Conservation (phyloP, 1,140 invertebrate species). For the Ostrea edulis region DNA sequence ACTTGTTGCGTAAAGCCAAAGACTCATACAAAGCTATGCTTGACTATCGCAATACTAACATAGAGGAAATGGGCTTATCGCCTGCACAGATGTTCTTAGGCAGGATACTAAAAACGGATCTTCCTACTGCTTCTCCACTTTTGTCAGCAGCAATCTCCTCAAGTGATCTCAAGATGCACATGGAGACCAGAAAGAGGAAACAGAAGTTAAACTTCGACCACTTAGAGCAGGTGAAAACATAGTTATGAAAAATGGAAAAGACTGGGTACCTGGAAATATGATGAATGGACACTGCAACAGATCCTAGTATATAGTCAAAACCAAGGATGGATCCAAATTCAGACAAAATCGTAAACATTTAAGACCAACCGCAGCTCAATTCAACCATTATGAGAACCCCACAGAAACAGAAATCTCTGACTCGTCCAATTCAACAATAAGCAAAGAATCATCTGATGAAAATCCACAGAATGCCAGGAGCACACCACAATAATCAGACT, state of each 20-base stretch:
- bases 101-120: constrained; percentile 38
- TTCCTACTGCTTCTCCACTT: constrained; percentile 26
- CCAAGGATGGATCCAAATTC: not conserved
- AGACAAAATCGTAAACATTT: not conserved
- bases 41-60: constrained; percentile 38
- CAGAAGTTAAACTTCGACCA: not conserved
- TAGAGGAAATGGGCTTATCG: constrained; percentile 37
- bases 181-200: not conserved
- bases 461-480: too few relatives aligned
- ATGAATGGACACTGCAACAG: not conserved
- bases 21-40: constrained; percentile 40
- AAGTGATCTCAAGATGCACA: not conserved
- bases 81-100: constrained; percentile 49
- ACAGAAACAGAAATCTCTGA: too few relatives aligned
- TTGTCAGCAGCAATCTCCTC: not conserved
- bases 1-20: not conserved
- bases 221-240: not conserved
- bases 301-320: constrained; percentile 10
- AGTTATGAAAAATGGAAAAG: not conserved
- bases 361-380: not conserved
- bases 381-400: not conserved
- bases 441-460: too few relatives aligned
- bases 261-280: not conserved
- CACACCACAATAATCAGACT: too few relatives aligned
- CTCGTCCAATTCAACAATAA: too few relatives aligned